Conservation (phyloP, 2,797 vertebrate species). For the Clarias pachynema region DNA sequence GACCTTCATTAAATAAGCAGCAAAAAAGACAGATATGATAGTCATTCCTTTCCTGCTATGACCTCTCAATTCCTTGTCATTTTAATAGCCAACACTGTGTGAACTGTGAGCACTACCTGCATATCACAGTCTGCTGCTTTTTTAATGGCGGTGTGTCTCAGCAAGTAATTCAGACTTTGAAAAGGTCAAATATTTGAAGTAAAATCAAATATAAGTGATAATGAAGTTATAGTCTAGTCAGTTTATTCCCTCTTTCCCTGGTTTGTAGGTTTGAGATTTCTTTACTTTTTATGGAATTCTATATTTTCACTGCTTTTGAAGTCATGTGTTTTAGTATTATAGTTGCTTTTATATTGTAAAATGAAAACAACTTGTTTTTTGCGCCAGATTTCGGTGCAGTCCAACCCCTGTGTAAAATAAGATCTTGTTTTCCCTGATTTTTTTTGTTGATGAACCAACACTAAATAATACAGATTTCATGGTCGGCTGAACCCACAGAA, state of each 20-base stretch:
- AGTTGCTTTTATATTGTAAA: background rate
- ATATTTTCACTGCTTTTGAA: background rate
- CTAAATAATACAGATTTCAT: slow-evolving; percentile 7
- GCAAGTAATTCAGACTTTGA: background rate
- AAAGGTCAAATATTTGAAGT: background rate
- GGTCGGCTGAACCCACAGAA: background rate
- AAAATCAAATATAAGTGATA: background rate
- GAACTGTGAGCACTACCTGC: background rate
- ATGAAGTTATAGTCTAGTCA: background rate
- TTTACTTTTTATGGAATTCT: too few relatives aligned
- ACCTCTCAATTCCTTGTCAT: background rate
- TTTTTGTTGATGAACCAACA: background rate
- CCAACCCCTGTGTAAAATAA: background rate
- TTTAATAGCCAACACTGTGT: background rate
- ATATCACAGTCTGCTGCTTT: background rate
- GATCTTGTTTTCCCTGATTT: background rate
- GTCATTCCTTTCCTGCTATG: background rate
- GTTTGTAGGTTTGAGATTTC: background rate
- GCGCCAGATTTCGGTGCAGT: background rate
- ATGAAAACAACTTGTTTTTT: background rate
- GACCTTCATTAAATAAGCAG: background rate
- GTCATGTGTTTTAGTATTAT: background rate
- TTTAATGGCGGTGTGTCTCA: too few relatives aligned
- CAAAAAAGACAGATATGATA: background rate
- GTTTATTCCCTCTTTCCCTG: background rate